phyloP scores from a whole-genome alignment of 1,140 invertebrate genomes.

The Neuroterus valhalla region DNA sequence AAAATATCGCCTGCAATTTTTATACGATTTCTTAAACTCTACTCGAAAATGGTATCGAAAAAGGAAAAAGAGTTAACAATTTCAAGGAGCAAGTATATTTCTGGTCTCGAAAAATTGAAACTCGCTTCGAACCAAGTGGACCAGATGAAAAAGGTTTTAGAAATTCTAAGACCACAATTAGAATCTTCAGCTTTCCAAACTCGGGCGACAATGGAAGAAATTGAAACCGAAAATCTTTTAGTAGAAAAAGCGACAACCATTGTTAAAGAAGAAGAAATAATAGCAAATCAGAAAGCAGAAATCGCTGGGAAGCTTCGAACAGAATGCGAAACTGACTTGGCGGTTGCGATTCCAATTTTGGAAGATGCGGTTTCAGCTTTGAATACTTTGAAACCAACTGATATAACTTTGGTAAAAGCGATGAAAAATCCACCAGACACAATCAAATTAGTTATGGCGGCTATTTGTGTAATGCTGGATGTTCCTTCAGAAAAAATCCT shows the following conservation, averaged over 20 bases:
- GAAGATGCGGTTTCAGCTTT: constrained; percentile 80
- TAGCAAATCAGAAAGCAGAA: constrained; percentile 81
- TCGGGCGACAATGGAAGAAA: constrained; percentile 79
- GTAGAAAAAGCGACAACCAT: constrained; percentile 81
- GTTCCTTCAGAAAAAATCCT: constrained; percentile 80
- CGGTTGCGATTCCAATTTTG: constrained; percentile 82
- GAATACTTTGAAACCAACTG: constrained; percentile 85
- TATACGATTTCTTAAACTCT: constrained; percentile 78
- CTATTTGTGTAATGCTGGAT: constrained; percentile 84
- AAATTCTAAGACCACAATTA: constrained; percentile 81
- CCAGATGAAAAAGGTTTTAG: constrained; percentile 81
- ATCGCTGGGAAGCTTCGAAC: constrained; percentile 79
- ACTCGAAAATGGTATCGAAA: constrained; percentile 73
- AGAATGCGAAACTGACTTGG: constrained; percentile 83
- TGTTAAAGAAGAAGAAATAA: constrained; percentile 81
- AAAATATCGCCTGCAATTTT: constrained; percentile 74
- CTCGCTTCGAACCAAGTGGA: constrained; percentile 79
- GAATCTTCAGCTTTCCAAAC: constrained; percentile 81
- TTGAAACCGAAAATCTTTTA: constrained; percentile 81
- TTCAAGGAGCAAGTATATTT: constrained; percentile 76
- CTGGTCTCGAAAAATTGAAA: constrained; percentile 81
- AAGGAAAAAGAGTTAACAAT: constrained; percentile 78
- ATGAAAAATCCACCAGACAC: constrained; percentile 89
- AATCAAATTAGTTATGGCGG: constrained; percentile 85
- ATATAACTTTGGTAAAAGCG: constrained; percentile 86